Conservation (phyloP, 1,140 invertebrate genomes). For the Lerema accius region DNA sequence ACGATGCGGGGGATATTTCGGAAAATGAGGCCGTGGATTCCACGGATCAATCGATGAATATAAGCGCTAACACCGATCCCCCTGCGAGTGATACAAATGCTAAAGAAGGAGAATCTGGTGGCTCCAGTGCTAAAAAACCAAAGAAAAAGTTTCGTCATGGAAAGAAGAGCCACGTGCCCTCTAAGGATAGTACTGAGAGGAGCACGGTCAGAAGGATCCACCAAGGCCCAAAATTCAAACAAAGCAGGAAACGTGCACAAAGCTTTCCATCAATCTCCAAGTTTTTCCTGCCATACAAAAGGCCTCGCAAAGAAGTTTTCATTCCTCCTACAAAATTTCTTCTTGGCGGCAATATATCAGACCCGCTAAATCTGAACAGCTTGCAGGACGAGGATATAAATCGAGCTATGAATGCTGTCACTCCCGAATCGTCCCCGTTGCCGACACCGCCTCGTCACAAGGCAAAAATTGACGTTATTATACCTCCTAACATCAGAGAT, state of each 20-base stretch:
- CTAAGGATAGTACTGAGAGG: constrained; percentile 70
- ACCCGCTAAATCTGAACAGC: constrained; percentile 97
- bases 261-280: constrained; percentile 81
- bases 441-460: constrained; percentile 93
- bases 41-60: constrained; percentile 48
- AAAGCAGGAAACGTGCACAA: constrained; percentile 73
- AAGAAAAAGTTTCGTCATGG: constrained; percentile 77
- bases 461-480: constrained; percentile 94
- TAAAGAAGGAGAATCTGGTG: constrained; percentile 58
- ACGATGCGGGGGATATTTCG: constrained; percentile 57
- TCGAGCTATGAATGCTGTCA: constrained; percentile 92
- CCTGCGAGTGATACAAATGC: constrained; percentile 52
- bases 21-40: constrained; percentile 59
- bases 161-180: constrained; percentile 67
- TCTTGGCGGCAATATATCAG: constrained; percentile 96
- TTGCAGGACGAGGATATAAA: constrained; percentile 94
- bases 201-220: constrained; percentile 67
- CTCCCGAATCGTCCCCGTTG: constrained; percentile 93
- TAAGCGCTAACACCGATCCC: constrained; percentile 79
- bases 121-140: constrained; percentile 59
- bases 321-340: constrained; percentile 96
- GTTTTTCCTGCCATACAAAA: constrained; percentile 86
- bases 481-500: constrained; percentile 95
- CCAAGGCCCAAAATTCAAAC: constrained; percentile 74
- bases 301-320: constrained; percentile 87